Conservation (phyloP, 2,888 invertebrate species). For the Mesorhabditis spiculigera region DNA sequence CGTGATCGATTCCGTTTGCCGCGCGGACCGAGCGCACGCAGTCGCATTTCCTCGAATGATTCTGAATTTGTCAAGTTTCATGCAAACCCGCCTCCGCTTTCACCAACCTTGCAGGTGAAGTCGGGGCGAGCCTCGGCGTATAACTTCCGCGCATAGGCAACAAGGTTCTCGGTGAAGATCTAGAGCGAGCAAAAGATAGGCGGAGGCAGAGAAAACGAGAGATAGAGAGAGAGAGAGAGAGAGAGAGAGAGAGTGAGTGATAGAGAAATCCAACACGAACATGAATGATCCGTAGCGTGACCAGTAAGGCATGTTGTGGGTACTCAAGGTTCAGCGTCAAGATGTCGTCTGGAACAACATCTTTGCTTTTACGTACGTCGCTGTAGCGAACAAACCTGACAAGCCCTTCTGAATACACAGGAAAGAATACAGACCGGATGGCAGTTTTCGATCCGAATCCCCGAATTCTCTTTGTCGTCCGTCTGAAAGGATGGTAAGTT, state of each 20-base stretch:
- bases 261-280: not conserved
- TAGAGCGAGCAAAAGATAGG: not conserved
- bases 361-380: too few relatives aligned
- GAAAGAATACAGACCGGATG: not conserved
- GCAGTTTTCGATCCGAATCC: not conserved
- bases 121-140: not conserved
- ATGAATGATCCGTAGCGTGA: not conserved
- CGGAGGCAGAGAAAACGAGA: too few relatives aligned
- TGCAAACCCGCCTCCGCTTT: too few relatives aligned
- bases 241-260: too few relatives aligned
- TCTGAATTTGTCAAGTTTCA: not conserved
- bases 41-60: not conserved
- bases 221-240: too few relatives aligned
- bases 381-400: not conserved
- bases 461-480: not conserved
- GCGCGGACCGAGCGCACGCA: not conserved
- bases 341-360: not conserved
- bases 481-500: too few relatives aligned
- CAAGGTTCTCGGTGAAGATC: constrained; percentile 2
- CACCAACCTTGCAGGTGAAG: not conserved
- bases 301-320: constrained; percentile 6
- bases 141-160: constrained; percentile 2
- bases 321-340: not conserved
- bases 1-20: constrained; percentile 2
- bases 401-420: not conserved